Evolutionary conservation across 1,140 invertebrate species (phyloP).

Genomic region (Halesus radiatus): DNA sequence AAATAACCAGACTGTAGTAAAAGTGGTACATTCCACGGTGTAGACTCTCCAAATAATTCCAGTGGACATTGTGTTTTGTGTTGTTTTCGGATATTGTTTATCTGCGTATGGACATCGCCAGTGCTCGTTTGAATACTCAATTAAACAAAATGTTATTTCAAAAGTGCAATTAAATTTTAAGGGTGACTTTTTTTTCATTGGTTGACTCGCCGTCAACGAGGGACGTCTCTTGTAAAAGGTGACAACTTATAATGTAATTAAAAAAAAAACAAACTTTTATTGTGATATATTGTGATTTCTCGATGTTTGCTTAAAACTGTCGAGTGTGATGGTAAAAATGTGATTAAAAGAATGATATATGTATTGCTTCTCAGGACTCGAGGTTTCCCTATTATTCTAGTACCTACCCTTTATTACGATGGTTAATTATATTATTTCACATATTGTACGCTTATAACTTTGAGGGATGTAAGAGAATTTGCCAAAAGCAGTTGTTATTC

Average conservation of each 20-base stretch:
- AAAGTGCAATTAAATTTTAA: constrained; percentile 57
- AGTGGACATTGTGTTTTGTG: constrained; percentile 4
- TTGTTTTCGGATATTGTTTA: constrained; percentile 17
- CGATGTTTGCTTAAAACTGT: constrained; percentile 58
- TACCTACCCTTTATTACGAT: constrained; percentile 35
- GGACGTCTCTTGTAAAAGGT: constrained; percentile 41
- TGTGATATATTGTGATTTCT: constrained; percentile 59
- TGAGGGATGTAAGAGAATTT: constrained; percentile 11
- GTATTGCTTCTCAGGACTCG: constrained; percentile 56
- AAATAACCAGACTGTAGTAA: background rate
- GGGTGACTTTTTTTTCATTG: constrained; percentile 43
- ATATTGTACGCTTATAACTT: constrained; percentile 21
- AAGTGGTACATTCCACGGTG: background rate
- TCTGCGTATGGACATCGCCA: background rate
- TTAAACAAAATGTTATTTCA: constrained; percentile 50
- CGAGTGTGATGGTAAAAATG: constrained; percentile 59
- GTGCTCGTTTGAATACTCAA: constrained; percentile 30
- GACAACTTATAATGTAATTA: constrained; percentile 48
- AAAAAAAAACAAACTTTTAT: constrained; percentile 54
- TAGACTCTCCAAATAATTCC: background rate
- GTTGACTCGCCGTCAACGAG: constrained; percentile 34
- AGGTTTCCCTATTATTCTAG: constrained; percentile 34
- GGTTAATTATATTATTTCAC: constrained; percentile 31
- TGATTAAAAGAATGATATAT: constrained; percentile 58
- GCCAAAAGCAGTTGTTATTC: constrained; percentile 34